Evolutionary conservation across 1,140 invertebrate genomes (phyloP), one percentile per base, ranked within the genome.

Genomic region (Drosophila tsacasi): DNA sequence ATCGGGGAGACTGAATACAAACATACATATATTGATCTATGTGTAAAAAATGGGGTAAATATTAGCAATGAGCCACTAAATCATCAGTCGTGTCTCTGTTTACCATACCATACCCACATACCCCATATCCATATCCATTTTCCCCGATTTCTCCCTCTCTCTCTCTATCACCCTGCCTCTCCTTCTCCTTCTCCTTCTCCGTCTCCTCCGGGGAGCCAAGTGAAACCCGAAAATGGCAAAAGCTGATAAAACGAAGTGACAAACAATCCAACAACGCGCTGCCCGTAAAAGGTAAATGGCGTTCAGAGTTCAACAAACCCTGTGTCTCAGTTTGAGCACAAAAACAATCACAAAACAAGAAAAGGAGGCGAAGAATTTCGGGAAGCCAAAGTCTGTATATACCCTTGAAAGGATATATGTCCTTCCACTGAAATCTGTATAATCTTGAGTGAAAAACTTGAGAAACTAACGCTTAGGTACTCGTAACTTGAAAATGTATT

Each of bases 51-150:
- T 23, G 39, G 55, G 50, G 61, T 66, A 59, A 76, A 60, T 77
- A 77, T 77, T 76, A 50, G 64, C 76, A 77, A 68, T 77, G 74
- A 77, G 75, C 35, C 74, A 77, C 75, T 77, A 77, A 77, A 77
- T 77, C 75, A 77, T 62, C 64, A 57, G 37, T n/a, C n/a, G n/a
- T 61, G 74, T 57, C 63, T 68, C 49, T 76, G 62, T 54, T 76
- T 59, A 66, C 61, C 52, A 76, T 76, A 49, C 17, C 42, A 30
- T 15, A 55, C 13, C 17, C n/a, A n/a, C n/a, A 37, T 10, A 61
- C 30, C 55, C 46, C 55, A 73, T 71, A 72, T 12, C 54, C n/a
- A 73, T 44, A 55, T 55, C 47, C 61, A 50, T 42, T 13, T 68
- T 17, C 6, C 60, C 40, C 49, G n/a, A 23, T 32, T 19, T 32